phyloP scores from a whole-genome alignment of 2,888 invertebrate genomes.

The Listrodromus nycthemerus region DNA sequence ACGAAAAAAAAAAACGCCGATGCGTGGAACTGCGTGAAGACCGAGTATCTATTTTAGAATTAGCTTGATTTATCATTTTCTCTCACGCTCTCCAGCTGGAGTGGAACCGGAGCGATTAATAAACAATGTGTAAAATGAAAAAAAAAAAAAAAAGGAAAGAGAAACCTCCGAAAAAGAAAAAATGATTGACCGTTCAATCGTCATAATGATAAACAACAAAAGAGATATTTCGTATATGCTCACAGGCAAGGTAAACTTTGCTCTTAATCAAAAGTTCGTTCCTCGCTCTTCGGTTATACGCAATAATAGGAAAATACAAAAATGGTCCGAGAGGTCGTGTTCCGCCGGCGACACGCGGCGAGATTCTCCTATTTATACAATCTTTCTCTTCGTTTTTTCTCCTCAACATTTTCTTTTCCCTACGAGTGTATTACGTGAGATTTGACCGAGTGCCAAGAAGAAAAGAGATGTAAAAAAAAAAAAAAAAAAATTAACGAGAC shows the following conservation, averaged over 20 bases:
- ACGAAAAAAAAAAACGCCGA: not conserved
- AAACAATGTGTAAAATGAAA: conserved; percentile 22
- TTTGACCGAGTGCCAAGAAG: not conserved
- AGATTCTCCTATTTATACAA: conserved; percentile 23
- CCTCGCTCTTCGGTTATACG: conserved; percentile 15
- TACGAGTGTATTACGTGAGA: not conserved
- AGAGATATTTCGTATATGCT: conserved; percentile 23
- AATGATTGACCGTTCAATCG: conserved; percentile 18
- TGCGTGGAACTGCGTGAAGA: not conserved
- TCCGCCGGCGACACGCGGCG: conserved; percentile 57
- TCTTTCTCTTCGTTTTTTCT: not conserved
- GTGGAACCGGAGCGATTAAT: conserved; percentile 21
- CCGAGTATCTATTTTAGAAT: conserved; percentile 6
- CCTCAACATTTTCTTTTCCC: not conserved
- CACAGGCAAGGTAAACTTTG: conserved; percentile 14
- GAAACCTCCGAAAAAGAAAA: conserved; percentile 2
- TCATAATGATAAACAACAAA: conserved; percentile 33
- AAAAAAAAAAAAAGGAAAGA: conserved; percentile 1
- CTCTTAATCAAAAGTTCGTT: not conserved
- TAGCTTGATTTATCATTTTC: conserved; percentile 24
- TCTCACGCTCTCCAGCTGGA: conserved; percentile 4
- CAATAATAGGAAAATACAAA: conserved; percentile 69
- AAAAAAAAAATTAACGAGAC: conserved; percentile 54
- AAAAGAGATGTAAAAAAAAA: conserved; percentile 29
- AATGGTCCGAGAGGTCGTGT: conserved; percentile 70